Percentiles rank a stretch among this genome's conserved stretches.
Conservation (phyloP, 2,113 vertebrate species). For the Phaethon lepturus region DNA sequence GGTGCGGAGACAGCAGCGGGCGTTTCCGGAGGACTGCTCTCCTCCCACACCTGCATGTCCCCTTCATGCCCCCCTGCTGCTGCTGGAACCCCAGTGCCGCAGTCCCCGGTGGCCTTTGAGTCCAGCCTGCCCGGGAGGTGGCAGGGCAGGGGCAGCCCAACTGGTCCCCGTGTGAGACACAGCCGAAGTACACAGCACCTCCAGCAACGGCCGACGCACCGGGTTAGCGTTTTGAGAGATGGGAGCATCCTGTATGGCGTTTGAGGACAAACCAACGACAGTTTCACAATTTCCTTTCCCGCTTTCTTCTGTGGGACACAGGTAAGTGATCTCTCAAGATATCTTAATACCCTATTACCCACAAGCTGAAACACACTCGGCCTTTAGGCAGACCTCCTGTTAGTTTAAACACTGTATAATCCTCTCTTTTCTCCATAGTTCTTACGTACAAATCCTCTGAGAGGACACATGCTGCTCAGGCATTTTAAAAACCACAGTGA, state of each 20-base stretch:
- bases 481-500: background rate
- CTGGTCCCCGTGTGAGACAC: background rate
- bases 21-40: background rate
- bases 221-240: background rate
- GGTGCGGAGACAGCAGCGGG: background rate
- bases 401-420: background rate
- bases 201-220: background rate
- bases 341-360: conserved; percentile 14
- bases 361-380: background rate
- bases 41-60: rapidly evolving
- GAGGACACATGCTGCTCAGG: background rate
- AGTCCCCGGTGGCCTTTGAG: background rate
- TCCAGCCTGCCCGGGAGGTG: background rate
- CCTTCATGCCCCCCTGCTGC: rapidly evolving
- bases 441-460: background rate
- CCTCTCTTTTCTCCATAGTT: background rate
- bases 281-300: background rate
- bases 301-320: conserved; percentile 44
- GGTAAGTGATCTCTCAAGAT: background rate
- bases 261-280: background rate
- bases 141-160: background rate
- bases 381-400: background rate
- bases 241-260: background rate
- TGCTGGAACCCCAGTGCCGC: rapidly evolving
- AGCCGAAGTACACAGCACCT: background rate